A percentile compares a stretch with the other conserved stretches of the same genome.
These are phyloP conservation scores for Aphidoletes aphidimyza DNA, from an alignment of 2,888 invertebrate species.

Conservation along the genomic window DNA sequence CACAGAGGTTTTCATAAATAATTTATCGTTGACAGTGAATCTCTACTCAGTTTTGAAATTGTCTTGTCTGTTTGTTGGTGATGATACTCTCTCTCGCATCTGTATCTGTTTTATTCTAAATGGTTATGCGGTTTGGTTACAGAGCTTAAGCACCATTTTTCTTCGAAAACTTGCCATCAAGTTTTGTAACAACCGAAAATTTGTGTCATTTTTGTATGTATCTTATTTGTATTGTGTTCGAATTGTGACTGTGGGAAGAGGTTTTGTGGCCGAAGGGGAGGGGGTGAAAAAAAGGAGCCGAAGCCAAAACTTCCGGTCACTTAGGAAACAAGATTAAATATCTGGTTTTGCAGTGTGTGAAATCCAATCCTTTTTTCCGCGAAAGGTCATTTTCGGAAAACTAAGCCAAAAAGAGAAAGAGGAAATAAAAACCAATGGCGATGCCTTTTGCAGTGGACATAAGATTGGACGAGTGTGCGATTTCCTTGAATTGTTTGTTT, in stretches of 20 bases:
- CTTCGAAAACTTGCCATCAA: background rate
- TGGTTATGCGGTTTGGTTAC: background rate
- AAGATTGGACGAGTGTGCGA: background rate
- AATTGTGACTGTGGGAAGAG: background rate
- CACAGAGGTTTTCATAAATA: slow-evolving; percentile 6
- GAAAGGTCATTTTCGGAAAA: background rate
- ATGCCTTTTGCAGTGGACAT: background rate
- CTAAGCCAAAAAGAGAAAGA: background rate
- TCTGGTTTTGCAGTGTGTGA: background rate
- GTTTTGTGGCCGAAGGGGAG: background rate
- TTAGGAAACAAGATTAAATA: background rate
- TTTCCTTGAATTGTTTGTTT: too few species aligned
- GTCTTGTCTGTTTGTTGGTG: background rate
- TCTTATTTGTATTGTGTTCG: background rate
- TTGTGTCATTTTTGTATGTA: background rate
- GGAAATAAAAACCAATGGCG: background rate
- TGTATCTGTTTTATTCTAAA: background rate
- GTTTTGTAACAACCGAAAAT: background rate
- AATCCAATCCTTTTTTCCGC: background rate
- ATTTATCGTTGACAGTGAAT: background rate
- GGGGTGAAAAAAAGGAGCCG: background rate
- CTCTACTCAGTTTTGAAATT: background rate
- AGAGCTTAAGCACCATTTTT: background rate
- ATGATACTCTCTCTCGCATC: background rate
- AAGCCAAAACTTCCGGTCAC: background rate